Evolutionary conservation across 2,797 vertebrate species (phyloP), one percentile per base, ranked within the genome.

Genomic region (Etheostoma nigrum): DNA sequence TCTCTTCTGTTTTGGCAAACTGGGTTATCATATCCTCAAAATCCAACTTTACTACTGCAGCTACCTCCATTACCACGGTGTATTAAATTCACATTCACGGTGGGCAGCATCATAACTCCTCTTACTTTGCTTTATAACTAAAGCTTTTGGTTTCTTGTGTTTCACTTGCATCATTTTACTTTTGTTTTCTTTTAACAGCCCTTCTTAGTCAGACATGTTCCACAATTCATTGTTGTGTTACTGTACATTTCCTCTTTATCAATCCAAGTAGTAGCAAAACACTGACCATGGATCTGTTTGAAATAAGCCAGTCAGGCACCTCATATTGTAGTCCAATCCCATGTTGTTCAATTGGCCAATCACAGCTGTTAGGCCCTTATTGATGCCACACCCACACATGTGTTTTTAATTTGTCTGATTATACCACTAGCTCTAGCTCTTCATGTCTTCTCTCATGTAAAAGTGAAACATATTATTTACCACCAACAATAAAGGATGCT

Each of bases 321-420:
- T 64, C 27, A 52, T 3, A 25, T 9, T 4, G 23, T 36, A 45
- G 64, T 14, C 52, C 19, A 15, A 1, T 40, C 44, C 16, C 11
- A 3, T 4, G 4, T 53, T 11, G 21, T 16, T 57, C 19, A 69
- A 44, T 0, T 11, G 23, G 19, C 68, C 54, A 65, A 65, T 66
- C 48, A 55, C 14, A 67, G 60, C 25, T 2, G 0, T 8, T 12
- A 4, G n/a, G n/a, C 21, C 9, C 14, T 6, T 6, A 0, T 2
- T 25, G 8, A 58, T 13, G 58, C 8, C 19, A 45, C 65, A 47
- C 14, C 44, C 21, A 19, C 42, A 33, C 68, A 72, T 59, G 53
- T 73, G 59, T 65, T 54, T 65, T 60, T 42, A 65, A 21, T 67
- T 63, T 45, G 2, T 15, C 40, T 68, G 27, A 74, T 74, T 14